Conservation (phyloP, 2,797 vertebrate species). For the Adelosebastes latens region DNA sequence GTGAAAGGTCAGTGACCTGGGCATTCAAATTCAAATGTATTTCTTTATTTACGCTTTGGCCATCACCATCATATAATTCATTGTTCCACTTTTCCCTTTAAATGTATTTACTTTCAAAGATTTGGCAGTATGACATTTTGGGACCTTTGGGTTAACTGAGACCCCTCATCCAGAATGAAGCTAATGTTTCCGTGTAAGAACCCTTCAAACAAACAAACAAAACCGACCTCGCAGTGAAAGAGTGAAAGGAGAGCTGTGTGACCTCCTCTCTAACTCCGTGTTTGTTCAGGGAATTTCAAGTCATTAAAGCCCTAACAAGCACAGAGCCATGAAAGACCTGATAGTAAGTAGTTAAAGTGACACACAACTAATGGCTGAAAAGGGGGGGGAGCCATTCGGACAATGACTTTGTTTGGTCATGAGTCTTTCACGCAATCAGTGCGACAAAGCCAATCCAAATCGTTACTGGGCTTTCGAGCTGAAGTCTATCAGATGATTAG, state of each 20-base stretch:
- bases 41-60: background rate
- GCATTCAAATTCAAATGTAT: background rate
- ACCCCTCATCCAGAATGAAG: constrained; percentile 29
- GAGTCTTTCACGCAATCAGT: constrained; percentile 45
- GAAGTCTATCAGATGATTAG: constrained; percentile 34
- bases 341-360: constrained; percentile 61
- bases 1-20: constrained; percentile 18
- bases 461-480: constrained; percentile 39
- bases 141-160: constrained; percentile 31
- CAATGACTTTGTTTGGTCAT: constrained; percentile 57
- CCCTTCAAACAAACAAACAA: constrained; percentile 71
- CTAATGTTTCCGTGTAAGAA: constrained; percentile 46
- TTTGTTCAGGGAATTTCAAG: constrained; percentile 71
- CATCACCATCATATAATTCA: background rate
- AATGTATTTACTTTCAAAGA: background rate
- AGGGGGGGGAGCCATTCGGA: constrained; percentile 37
- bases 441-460: constrained; percentile 49
- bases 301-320: constrained; percentile 72
- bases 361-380: constrained; percentile 53
- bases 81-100: background rate
- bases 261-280: constrained; percentile 56
- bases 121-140: background rate
- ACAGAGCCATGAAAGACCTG: constrained; percentile 42
- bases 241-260: constrained; percentile 60
- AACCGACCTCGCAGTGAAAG: constrained; percentile 31